These are phyloP conservation scores for Gymnoscopelus braueri DNA, from an alignment of 2,797 vertebrate species.

Conservation along the genomic window DNA sequence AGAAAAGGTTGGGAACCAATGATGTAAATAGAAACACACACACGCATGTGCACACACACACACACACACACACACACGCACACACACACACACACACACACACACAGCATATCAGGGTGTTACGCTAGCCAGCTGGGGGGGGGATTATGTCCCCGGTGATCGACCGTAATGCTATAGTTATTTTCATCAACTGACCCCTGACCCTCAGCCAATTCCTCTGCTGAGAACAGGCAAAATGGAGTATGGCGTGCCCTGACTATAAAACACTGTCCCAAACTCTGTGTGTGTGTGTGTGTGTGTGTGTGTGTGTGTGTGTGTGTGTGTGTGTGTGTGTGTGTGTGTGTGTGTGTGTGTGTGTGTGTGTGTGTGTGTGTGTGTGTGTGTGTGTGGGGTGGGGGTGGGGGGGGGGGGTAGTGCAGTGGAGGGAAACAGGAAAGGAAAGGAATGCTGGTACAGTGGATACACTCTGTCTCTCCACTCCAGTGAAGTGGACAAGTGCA, in stretches of 20 bases:
- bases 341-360: no score
- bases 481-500: constrained; percentile 24
- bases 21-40: no score
- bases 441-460: constrained; percentile 7
- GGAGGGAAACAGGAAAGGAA: constrained; percentile 29
- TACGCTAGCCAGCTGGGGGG: neutral
- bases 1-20: no score
- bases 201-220: constrained; percentile 31
- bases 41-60: no score
- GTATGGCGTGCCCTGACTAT: neutral
- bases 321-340: neutral
- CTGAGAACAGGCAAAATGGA: constrained; percentile 48
- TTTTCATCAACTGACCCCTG: constrained; percentile 49
- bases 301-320: neutral
- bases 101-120: constrained; percentile 24
- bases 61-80: no score
- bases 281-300: no score
- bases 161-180: constrained; percentile 47
- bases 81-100: no score
- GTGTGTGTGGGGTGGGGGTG: no score
- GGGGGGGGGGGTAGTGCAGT: no score
- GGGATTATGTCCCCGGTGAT: constrained; percentile 40
- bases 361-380: no score
- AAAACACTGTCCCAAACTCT: neutral
- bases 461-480: neutral